Percentiles rank a stretch among this genome's conserved stretches.
These are phyloP conservation scores for Branchipolynoe longqiensis DNA, from an alignment of 2,888 invertebrate species.

Conservation along the genomic window DNA sequence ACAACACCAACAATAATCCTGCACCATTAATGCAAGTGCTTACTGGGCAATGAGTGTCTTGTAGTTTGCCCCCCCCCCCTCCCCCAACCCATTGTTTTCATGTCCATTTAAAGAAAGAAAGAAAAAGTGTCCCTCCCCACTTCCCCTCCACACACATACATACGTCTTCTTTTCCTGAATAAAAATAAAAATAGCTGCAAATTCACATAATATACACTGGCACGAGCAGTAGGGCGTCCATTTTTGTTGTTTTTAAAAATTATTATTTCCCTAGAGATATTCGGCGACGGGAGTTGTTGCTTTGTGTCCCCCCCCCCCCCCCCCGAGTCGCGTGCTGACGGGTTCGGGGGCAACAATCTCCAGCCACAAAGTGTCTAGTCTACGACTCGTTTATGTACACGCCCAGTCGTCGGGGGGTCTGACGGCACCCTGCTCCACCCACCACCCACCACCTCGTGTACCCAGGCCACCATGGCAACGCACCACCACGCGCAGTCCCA, in stretches of 20 bases:
- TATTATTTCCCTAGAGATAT: too few relatives aligned
- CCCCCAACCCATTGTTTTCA: not conserved
- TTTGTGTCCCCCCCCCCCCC: too few relatives aligned
- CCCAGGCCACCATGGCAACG: not conserved
- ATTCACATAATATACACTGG: slow-evolving; percentile 12
- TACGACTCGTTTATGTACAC: slow-evolving; percentile 26
- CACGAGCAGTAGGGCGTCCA: not conserved
- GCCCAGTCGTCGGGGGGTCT: not conserved
- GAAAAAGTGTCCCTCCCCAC: too few relatives aligned
- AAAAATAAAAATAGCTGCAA: slow-evolving; percentile 27
- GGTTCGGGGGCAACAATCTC: slow-evolving; percentile 14
- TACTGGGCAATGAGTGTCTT: not conserved
- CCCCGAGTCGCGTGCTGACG: too few relatives aligned
- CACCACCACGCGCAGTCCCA: too few relatives aligned
- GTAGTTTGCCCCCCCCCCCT: not conserved
- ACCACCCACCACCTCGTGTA: not conserved
- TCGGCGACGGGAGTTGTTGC: too few relatives aligned
- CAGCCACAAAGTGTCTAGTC: slow-evolving; percentile 26
- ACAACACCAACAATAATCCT: slow-evolving; percentile 23
- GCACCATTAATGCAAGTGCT: not conserved
- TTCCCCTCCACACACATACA: too few relatives aligned
- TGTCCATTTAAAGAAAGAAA: not conserved
- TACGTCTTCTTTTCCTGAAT: slow-evolving; percentile 5
- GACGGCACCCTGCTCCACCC: not conserved
- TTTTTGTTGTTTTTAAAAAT: not conserved